Conservation (phyloP, 2,113 vertebrate species). For the Apteryx owenii region DNA sequence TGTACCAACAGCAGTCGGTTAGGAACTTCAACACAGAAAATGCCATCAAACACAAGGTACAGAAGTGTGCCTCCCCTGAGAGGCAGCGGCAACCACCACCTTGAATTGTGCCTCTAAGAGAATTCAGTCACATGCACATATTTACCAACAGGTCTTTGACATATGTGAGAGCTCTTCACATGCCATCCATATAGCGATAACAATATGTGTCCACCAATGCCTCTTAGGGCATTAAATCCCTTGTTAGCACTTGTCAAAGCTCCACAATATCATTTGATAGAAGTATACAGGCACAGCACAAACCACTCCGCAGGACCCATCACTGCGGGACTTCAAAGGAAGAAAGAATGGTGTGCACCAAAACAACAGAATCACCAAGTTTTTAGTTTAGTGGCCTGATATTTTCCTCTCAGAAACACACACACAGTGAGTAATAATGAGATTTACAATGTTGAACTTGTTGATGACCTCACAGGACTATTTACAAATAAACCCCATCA, state of each 20-base stretch:
- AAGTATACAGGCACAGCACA: constrained; percentile 13
- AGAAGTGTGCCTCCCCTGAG: background rate
- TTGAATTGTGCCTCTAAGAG: background rate
- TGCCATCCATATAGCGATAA: background rate
- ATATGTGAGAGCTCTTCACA: background rate
- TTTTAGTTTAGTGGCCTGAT: constrained; percentile 6
- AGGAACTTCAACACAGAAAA: background rate
- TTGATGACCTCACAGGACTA: background rate
- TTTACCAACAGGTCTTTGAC: background rate
- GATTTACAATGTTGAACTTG: constrained; percentile 9
- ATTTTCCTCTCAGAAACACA: constrained; percentile 10
- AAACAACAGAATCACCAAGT: constrained; percentile 60
- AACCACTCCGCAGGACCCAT: constrained; percentile 56
- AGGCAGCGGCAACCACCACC: background rate
- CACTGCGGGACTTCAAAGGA: constrained; percentile 12
- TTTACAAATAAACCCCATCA: background rate
- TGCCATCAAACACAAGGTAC: rapidly evolving
- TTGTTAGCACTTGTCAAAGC: constrained; percentile 54
- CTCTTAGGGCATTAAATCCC: constrained; percentile 39
- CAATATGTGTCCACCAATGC: constrained; percentile 16
- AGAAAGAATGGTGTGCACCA: constrained; percentile 49
- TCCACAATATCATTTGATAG: constrained; percentile 32
- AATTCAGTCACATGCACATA: background rate
- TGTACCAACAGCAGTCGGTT: background rate
- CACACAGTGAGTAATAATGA: background rate